Base-by-base conservation (phyloP, 2,888 invertebrate species). In the Zaprionus bogoriensis region DNA sequence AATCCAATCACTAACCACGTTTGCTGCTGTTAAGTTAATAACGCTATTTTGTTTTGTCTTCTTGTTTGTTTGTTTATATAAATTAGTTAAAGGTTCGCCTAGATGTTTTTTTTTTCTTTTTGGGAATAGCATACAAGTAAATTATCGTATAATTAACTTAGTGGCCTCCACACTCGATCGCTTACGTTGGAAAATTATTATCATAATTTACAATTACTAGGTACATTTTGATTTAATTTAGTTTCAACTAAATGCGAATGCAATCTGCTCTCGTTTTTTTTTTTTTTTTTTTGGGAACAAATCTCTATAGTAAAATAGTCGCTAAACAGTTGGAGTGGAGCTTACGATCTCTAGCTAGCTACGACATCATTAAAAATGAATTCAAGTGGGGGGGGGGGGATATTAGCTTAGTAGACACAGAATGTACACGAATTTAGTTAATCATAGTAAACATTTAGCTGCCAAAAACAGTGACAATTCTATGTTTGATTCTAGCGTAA, bases 1-100 rank as follows among this genome's bases (percentile, higher is more conserved):
- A 77, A 87, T 83, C 77, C 81, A 85, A 87, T 88, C 88, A 88
- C 89, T 89, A 89, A 89, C 88, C 89, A 89, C 85, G 74, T 87
- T 85, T 87, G 72, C 74, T 84, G 73, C 68, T 80, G 76, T 74
- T 84, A 79, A 67, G 53, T 78, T 73, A 47, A 39, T 38, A 27
- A 61, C 17, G 61, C n/a, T n/a, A n/a, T 41, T 44, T 38, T 53
- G 32, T 39, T 25, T 59, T 54, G 30, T 50, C 23, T 28, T 45
- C 17, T 27, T 17, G 3, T 48, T 55, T 12, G 27, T 63, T 47
- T 47, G n/a, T n/a, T n/a, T n/a, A n/a, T n/a, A 2, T 27, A 46
- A 60, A 42, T 57, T 27, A 48, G 22, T 47, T 42, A 1, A 32
- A 41, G 36, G 25, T 10, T 46, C 4, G 38, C 44, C 38, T 28